phyloP scores from a whole-genome alignment of 2,797 vertebrate genomes.

The Chelonia mydas region DNA sequence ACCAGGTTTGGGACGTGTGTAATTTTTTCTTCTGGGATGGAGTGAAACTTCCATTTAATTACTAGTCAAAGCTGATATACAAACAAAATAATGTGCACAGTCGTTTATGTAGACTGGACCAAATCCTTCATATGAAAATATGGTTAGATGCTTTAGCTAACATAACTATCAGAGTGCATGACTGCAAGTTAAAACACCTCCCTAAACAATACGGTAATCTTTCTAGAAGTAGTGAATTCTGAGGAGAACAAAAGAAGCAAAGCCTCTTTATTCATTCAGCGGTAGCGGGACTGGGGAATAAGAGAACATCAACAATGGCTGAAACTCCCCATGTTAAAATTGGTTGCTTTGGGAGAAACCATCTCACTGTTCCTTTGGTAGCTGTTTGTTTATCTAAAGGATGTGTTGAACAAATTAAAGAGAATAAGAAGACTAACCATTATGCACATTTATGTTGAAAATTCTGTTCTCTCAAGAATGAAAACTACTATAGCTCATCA shows the following conservation, averaged over 20 bases:
- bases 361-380: rapidly evolving
- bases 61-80: neutral
- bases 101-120: neutral
- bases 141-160: neutral
- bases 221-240: neutral
- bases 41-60: neutral
- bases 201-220: neutral
- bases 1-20: neutral
- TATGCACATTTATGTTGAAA: too few relatives aligned
- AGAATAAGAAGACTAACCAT: neutral
- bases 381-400: neutral
- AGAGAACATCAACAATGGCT: neutral
- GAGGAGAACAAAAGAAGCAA: neutral
- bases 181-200: neutral
- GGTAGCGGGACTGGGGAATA: rapidly evolving
- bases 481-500: neutral
- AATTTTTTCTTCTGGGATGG: neutral
- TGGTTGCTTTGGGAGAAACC: rapidly evolving
- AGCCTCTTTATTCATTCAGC: rapidly evolving
- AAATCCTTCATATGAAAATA: rapidly evolving
- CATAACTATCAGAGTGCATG: neutral
- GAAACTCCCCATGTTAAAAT: neutral
- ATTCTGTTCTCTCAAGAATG: neutral
- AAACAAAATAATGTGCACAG: neutral
- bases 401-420: neutral